Evolutionary conservation across 2,797 vertebrate species (phyloP).

Genomic region (Buceros bicornis): DNA sequence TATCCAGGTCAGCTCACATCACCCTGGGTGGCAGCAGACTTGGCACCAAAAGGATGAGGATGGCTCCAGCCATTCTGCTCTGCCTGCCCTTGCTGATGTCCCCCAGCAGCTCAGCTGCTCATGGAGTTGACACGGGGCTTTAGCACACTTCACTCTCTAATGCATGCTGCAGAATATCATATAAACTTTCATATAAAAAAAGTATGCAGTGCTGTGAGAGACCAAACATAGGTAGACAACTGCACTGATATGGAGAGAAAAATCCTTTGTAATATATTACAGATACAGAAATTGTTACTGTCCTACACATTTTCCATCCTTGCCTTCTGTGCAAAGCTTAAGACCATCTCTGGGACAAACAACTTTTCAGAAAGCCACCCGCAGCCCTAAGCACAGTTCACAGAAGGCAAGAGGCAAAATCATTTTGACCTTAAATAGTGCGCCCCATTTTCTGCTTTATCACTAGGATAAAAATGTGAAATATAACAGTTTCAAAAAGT

Average conservation of each 20-base stretch:
- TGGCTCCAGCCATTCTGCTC: not conserved
- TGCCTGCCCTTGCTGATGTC: fast-evolving
- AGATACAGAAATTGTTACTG: not conserved
- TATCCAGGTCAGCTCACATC: not conserved
- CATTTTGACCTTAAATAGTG: not conserved
- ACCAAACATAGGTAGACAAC: not conserved
- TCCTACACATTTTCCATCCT: not conserved
- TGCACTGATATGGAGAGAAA: not conserved
- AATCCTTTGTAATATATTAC: not conserved
- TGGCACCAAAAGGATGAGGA: not conserved
- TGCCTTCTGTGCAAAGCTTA: not conserved
- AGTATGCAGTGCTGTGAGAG: not conserved
- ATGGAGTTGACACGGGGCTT: fast-evolving
- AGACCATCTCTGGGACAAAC: not conserved
- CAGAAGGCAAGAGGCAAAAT: not conserved
- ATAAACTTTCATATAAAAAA: not conserved
- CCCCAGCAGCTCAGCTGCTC: not conserved
- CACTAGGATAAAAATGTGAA: not conserved
- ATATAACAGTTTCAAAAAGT: not conserved
- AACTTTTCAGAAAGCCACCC: not conserved
- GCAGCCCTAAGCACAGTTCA: not conserved
- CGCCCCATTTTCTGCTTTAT: not conserved
- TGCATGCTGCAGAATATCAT: not conserved
- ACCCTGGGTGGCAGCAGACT: not conserved
- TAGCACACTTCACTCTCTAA: not conserved